Percentiles rank a stretch among this genome's conserved stretches.
Conservation (phyloP, 2,113 vertebrate species). For the Lota lota region DNA sequence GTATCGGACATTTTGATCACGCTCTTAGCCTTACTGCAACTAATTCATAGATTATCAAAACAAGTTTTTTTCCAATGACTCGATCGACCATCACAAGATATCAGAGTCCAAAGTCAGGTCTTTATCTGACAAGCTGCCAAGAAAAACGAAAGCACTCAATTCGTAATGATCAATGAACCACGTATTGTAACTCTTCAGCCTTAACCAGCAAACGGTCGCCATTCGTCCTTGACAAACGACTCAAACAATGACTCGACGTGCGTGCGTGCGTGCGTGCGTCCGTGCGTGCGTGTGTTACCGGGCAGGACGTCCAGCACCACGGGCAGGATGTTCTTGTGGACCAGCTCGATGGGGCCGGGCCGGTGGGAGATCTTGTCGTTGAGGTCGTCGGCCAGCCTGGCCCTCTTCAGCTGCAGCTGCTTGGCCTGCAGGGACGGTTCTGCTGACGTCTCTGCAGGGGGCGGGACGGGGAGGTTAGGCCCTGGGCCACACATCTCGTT, state of each 20-base stretch:
- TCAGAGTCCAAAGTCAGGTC: too few relatives aligned
- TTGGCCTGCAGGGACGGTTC: constrained; percentile 97
- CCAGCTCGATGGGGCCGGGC: constrained; percentile 92
- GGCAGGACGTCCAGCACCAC: constrained; percentile 74
- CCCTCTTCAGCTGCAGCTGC: constrained; percentile 94
- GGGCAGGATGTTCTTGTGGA: constrained; percentile 97
- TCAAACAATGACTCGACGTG: not conserved
- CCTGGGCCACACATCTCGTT: too few relatives aligned
- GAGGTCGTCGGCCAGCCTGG: constrained; percentile 92
- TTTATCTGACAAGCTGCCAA: too few relatives aligned
- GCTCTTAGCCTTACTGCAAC: too few relatives aligned
- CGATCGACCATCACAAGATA: too few relatives aligned
- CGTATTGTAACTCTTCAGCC: not conserved
- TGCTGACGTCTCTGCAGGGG: constrained; percentile 86
- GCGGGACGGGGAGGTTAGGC: constrained; percentile 26
- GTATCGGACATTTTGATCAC: too few relatives aligned
- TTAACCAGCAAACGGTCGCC: not conserved
- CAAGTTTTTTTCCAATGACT: too few relatives aligned
- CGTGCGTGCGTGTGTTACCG: constrained; percentile 52
- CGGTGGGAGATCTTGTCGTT: constrained; percentile 96
- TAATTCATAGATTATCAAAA: too few relatives aligned
- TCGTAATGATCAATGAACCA: too few relatives aligned
- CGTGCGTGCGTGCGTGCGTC: not conserved
- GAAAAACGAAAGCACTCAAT: too few relatives aligned
- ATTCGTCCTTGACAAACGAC: not conserved